Evolutionary conservation across 2,113 vertebrate species (phyloP).

Genomic region (Blennius ocellaris): DNA sequence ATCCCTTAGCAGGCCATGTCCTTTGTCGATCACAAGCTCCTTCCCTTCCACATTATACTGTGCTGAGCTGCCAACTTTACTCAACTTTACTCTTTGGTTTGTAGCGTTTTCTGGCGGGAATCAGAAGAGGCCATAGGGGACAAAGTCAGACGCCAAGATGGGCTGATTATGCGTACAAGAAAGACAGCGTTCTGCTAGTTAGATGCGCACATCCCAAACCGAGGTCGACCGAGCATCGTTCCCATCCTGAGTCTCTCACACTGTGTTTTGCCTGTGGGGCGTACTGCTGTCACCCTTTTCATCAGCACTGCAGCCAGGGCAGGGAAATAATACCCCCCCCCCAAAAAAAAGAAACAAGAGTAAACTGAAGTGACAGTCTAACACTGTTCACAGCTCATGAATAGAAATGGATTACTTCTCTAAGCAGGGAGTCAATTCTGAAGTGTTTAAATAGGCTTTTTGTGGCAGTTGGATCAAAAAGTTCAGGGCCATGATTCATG

Average conservation of each 20-base stretch:
- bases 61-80: background rate
- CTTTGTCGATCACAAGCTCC: background rate
- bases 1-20: background rate
- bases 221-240: background rate
- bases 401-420: constrained; percentile 10
- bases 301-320: constrained; percentile 27
- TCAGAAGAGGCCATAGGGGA: constrained; percentile 5
- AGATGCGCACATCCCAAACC: constrained; percentile 14
- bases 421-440: constrained; percentile 6
- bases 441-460: background rate
- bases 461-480: too few relatives aligned
- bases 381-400: constrained; percentile 31
- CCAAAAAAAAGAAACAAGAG: constrained; percentile 39
- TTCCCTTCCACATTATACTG: background rate
- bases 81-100: background rate
- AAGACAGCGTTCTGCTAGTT: background rate
- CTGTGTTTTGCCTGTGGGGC: constrained; percentile 46
- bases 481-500: too few relatives aligned
- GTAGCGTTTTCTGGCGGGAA: background rate
- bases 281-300: constrained; percentile 25
- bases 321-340: constrained; percentile 22
- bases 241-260: background rate
- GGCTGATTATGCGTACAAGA: constrained; percentile 14
- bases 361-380: constrained; percentile 46
- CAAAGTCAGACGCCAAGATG: constrained; percentile 23